Percentiles rank a stretch among this genome's conserved stretches.
Evolutionary conservation across 2,888 invertebrate species (phyloP).

Genomic region (Acanthosoma haemorrhoidale): DNA sequence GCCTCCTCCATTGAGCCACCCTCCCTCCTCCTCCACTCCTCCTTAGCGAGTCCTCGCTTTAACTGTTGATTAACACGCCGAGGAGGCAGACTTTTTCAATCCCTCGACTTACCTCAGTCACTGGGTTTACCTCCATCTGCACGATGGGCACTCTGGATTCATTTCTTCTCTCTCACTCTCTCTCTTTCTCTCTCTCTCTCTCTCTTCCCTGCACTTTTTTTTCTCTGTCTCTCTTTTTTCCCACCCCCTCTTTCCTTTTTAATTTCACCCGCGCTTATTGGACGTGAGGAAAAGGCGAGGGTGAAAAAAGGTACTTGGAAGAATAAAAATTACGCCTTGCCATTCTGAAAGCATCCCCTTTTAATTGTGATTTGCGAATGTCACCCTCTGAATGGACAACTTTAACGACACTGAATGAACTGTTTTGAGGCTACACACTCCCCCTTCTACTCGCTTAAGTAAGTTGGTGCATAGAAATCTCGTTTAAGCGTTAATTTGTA

Average conservation of each 20-base stretch:
- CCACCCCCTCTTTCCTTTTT: slow-evolving; percentile 6
- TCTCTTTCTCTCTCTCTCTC: not conserved
- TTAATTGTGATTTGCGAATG: slow-evolving; percentile 10
- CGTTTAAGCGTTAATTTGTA: no score
- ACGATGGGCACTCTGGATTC: slow-evolving; percentile 1
- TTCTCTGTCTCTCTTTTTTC: no score
- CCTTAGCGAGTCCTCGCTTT: slow-evolving; percentile 9
- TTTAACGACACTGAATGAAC: no score
- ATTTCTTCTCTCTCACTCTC: not conserved
- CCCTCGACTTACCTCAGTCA: slow-evolving; percentile 7
- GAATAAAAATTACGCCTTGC: slow-evolving; percentile 5
- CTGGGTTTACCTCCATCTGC: no score
- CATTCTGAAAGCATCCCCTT: slow-evolving; percentile 10
- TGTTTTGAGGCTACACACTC: not conserved
- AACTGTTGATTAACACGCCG: slow-evolving; percentile 26
- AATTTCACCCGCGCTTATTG: slow-evolving; percentile 7
- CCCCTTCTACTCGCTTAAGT: not conserved
- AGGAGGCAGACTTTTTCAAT: slow-evolving; percentile 2
- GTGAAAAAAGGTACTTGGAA: not conserved
- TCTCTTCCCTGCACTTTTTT: not conserved
- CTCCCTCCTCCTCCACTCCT: no score
- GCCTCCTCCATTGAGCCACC: slow-evolving; percentile 10
- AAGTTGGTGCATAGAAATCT: no score
- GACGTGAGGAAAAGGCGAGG: slow-evolving; percentile 7
- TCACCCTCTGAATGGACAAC: no score